Percentiles rank a stretch among this genome's conserved stretches.
These are phyloP conservation scores for Patiria miniata DNA, from an alignment of 35 echinoderm and acorn worm species.

Conservation along the genomic window DNA sequence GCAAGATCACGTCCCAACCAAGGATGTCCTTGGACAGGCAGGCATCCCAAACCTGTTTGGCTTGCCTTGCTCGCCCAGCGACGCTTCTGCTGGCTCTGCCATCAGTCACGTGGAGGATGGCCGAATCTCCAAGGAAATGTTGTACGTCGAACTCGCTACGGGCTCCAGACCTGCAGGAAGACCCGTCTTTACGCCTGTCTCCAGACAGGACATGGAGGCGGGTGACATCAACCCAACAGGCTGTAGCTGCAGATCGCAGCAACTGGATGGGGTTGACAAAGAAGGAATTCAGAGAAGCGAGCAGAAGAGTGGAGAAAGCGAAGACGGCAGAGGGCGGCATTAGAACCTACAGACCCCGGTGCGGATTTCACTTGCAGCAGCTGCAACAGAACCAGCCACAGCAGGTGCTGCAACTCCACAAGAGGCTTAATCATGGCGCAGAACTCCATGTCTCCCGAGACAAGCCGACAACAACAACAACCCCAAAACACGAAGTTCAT, in stretches of 20 bases:
- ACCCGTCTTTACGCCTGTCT: not conserved
- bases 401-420: too few relatives aligned
- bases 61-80: not conserved
- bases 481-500: too few relatives aligned
- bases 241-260: not conserved
- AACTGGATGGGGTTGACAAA: too few relatives aligned
- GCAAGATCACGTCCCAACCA: not conserved
- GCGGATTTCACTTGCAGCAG: too few relatives aligned
- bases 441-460: not conserved
- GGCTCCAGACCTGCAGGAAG: not conserved
- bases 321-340: not conserved
- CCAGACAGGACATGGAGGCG: slow-evolving; percentile 11
- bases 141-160: not conserved
- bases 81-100: slow-evolving; percentile 23
- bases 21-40: not conserved
- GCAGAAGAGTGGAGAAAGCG: not conserved
- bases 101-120: slow-evolving; percentile 23
- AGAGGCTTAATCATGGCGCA: not conserved
- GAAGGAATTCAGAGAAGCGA: not conserved
- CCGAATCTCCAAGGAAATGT: slow-evolving; percentile 22
- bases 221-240: slow-evolving; percentile 2
- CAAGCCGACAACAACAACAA: not conserved
- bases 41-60: not conserved
- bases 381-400: too few relatives aligned
- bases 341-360: too few relatives aligned